Percentiles rank a stretch among this genome's conserved stretches.
phyloP scores from a whole-genome alignment of 2,888 invertebrate genomes.

The Tetropium fuscum region DNA sequence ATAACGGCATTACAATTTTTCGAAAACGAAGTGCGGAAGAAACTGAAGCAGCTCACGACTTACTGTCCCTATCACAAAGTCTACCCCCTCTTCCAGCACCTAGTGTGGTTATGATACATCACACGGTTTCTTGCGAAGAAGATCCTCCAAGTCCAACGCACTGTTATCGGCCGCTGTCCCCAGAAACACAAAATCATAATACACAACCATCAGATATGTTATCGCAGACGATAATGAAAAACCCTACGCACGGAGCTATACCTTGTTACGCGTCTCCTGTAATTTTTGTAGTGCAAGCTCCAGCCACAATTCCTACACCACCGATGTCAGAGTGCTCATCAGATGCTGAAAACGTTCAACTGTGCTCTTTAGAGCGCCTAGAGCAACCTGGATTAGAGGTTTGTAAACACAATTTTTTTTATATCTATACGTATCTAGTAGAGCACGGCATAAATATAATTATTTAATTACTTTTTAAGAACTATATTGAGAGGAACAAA shows the following conservation, averaged over 20 bases:
- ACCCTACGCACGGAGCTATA: constrained; percentile 39
- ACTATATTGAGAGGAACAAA: too few species aligned
- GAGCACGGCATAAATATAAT: too few species aligned
- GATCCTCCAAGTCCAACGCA: constrained; percentile 54
- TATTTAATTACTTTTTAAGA: too few species aligned
- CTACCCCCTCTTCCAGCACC: constrained; percentile 81
- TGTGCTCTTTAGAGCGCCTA: constrained; percentile 39
- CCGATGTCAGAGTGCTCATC: constrained; percentile 81
- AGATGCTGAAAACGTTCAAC: constrained; percentile 73
- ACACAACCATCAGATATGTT: not conserved
- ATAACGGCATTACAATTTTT: constrained; percentile 65
- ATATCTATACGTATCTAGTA: too few species aligned
- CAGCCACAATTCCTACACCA: constrained; percentile 70
- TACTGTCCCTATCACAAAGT: constrained; percentile 81
- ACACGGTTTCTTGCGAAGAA: constrained; percentile 66
- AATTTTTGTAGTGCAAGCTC: constrained; percentile 63
- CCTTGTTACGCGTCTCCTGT: constrained; percentile 59
- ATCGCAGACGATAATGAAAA: constrained; percentile 34
- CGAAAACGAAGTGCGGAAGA: constrained; percentile 79
- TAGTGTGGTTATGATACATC: constrained; percentile 75
- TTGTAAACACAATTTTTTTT: too few species aligned
- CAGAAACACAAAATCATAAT: constrained; percentile 42
- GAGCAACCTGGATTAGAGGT: constrained; percentile 68
- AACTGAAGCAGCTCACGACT: constrained; percentile 89
- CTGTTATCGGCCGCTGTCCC: constrained; percentile 57